Conservation (phyloP, 2,888 invertebrate species). For the Myopa testacea region DNA sequence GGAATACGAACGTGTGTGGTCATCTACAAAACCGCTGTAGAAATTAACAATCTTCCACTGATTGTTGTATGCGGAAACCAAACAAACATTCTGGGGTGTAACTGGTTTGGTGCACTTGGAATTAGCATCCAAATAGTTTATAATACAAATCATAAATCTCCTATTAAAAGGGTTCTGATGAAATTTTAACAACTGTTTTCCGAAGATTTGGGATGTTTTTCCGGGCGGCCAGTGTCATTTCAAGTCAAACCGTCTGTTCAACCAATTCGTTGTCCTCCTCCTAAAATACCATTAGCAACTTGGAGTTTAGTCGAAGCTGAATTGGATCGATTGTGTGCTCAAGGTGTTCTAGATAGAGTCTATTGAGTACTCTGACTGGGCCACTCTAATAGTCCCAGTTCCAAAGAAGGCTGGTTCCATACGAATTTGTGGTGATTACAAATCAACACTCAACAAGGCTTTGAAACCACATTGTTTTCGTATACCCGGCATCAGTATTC, state of each 20-base stretch:
- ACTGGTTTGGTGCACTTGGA: constrained; percentile 5
- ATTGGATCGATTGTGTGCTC: constrained; percentile 46
- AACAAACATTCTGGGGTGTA: too few relatives aligned
- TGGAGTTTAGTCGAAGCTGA: constrained; percentile 38
- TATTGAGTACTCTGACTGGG: constrained; percentile 39
- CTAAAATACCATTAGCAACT: constrained; percentile 30
- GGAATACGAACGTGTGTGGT: neutral
- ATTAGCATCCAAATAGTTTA: too few relatives aligned
- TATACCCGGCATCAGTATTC: constrained; percentile 42
- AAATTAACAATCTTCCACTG: too few relatives aligned
- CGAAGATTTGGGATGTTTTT: too few relatives aligned
- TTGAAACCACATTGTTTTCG: constrained; percentile 51
- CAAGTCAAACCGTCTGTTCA: constrained; percentile 13
- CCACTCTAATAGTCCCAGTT: constrained; percentile 38
- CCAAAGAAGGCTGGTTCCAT: constrained; percentile 42
- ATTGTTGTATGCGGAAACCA: too few relatives aligned
- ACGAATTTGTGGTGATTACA: constrained; percentile 54
- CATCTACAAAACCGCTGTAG: constrained; percentile 9
- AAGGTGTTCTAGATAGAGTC: constrained; percentile 49
- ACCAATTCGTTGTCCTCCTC: constrained; percentile 30
- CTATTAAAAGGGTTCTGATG: too few relatives aligned
- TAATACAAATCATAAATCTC: too few relatives aligned
- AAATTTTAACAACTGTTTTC: too few relatives aligned
- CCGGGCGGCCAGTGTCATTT: neutral
- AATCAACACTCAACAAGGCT: constrained; percentile 55